A percentile compares a stretch with the other conserved stretches of the same genome.
Conservation (phyloP, 2,888 invertebrate genomes). For the Diaprepes abbreviatus region DNA sequence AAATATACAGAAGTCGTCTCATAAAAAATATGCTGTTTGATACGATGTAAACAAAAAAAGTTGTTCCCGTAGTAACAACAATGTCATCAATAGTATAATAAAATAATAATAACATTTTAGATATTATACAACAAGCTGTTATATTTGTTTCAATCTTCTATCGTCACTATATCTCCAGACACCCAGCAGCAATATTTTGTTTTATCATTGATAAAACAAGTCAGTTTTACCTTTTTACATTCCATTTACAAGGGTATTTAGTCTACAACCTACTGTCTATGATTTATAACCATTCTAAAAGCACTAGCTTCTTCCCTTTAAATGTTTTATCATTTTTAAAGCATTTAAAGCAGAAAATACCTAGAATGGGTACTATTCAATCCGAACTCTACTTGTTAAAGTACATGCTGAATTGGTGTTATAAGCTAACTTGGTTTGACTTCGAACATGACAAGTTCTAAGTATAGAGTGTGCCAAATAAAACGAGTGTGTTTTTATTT, state of each 20-base stretch:
- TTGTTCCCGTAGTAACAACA: too few relatives aligned
- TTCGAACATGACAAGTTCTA: conserved; percentile 8
- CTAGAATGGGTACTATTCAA: not conserved
- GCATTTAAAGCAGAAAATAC: not conserved
- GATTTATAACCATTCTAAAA: conserved; percentile 6
- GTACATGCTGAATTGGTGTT: not conserved
- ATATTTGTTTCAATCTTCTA: too few relatives aligned
- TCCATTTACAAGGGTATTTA: not conserved
- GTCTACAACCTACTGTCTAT: not conserved
- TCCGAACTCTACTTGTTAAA: not conserved
- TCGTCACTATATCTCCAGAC: too few relatives aligned
- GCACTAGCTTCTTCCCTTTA: not conserved
- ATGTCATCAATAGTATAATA: too few relatives aligned
- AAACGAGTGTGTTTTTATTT: too few relatives aligned
- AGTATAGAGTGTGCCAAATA: conserved; percentile 3
- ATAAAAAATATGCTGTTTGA: too few relatives aligned
- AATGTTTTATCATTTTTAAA: not conserved
- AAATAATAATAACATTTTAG: too few relatives aligned
- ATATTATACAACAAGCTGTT: too few relatives aligned
- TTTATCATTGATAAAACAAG: too few relatives aligned
- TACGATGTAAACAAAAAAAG: too few relatives aligned
- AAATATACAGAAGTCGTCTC: too few relatives aligned
- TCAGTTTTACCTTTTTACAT: not conserved
- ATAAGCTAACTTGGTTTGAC: not conserved
- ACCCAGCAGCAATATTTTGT: not conserved